Evolutionary conservation across 92 coral and sea anemone species (phyloP).

Genomic region (Chrysogorgia sp.): DNA sequence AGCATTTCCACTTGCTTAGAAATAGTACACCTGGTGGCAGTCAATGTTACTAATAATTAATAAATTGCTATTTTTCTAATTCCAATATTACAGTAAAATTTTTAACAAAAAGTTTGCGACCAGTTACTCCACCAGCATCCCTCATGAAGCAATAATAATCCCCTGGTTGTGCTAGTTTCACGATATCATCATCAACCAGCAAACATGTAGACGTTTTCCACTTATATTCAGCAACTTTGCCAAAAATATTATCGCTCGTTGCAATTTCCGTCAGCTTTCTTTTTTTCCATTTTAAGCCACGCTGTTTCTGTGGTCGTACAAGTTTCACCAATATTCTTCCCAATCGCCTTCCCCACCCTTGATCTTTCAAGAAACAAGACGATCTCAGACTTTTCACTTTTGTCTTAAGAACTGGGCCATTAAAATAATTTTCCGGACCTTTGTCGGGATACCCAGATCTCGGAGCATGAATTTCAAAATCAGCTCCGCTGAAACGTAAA

Average conservation of each 20-base stretch:
- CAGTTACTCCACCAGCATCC: slow-evolving; percentile 75
- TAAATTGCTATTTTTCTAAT: background rate
- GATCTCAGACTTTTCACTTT: slow-evolving; percentile 36
- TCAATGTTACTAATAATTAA: background rate
- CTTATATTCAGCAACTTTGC: slow-evolving; percentile 66
- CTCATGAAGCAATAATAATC: slow-evolving; percentile 71
- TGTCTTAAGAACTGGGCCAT: slow-evolving; percentile 47
- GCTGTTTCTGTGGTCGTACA: too few relatives aligned
- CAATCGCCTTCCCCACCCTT: slow-evolving; percentile 66
- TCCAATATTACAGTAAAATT: slow-evolving; percentile 46
- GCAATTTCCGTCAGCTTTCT: too few relatives aligned
- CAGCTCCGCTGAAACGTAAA: slow-evolving; percentile 24
- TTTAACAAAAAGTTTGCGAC: slow-evolving; percentile 52
- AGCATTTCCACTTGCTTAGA: too few relatives aligned
- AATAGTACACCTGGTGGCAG: too few relatives aligned
- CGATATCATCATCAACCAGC: slow-evolving; percentile 36
- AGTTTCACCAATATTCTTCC: slow-evolving; percentile 58
- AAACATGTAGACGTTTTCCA: slow-evolving; percentile 5
- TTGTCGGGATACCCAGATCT: slow-evolving; percentile 32
- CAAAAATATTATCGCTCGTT: slow-evolving; percentile 50
- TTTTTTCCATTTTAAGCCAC: background rate
- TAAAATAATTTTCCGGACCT: slow-evolving; percentile 58
- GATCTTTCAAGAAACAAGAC: slow-evolving; percentile 60
- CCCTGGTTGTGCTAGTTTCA: slow-evolving; percentile 45
- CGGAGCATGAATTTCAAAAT: slow-evolving; percentile 53